Evolutionary conservation across 2,797 vertebrate species (phyloP).

Genomic region (Pteronotus mesoamericanus): DNA sequence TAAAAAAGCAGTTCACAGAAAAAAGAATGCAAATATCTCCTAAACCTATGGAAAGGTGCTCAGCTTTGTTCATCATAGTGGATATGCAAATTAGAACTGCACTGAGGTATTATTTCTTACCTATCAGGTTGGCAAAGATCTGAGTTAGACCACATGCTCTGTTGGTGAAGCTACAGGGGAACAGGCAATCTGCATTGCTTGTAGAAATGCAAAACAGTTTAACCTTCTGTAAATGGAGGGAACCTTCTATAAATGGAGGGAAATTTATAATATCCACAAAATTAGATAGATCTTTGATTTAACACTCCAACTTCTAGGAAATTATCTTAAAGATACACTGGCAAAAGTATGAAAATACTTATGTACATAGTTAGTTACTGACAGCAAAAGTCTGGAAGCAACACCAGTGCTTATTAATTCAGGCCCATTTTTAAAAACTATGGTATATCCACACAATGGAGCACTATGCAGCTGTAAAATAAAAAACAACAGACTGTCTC

Average conservation of each 20-base stretch:
- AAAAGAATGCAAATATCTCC: not conserved
- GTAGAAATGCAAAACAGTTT: not conserved
- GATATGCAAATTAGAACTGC: not conserved
- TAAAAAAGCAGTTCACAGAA: not conserved
- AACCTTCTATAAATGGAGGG: too few species aligned
- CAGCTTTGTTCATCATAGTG: not conserved
- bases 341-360: not conserved
- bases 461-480: not conserved
- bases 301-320: not conserved
- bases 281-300: not conserved
- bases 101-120: not conserved
- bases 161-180: not conserved
- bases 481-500: not conserved
- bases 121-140: not conserved
- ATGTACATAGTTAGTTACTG: not conserved
- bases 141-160: not conserved
- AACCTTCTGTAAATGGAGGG: not conserved
- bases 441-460: not conserved
- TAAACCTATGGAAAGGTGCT: not conserved
- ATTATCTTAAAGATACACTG: not conserved
- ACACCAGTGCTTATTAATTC: not conserved
- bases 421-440: not conserved
- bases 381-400: not conserved
- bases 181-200: not conserved
- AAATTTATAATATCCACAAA: not conserved